These are phyloP conservation scores for Doris montereyensis DNA, from an alignment of 2,888 invertebrate species.

Conservation along the genomic window DNA sequence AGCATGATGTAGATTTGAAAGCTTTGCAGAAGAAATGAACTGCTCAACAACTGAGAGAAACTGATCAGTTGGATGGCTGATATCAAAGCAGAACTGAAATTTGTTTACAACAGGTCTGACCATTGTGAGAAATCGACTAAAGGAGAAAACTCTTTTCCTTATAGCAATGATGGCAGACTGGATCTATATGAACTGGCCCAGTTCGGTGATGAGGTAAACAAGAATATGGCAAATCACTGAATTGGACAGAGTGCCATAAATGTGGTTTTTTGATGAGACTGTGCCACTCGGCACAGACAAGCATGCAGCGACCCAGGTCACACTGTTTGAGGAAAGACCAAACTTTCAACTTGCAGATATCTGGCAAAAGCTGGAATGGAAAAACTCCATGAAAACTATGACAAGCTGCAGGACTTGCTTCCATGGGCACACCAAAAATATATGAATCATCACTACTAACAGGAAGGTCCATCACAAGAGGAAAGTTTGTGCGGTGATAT, in stretches of 20 bases:
- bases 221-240: slow-evolving; percentile 65
- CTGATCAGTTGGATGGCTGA: slow-evolving; percentile 64
- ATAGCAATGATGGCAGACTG: slow-evolving; percentile 62
- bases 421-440: slow-evolving; percentile 41
- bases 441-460: slow-evolving; percentile 32
- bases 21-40: slow-evolving; percentile 48
- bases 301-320: slow-evolving; percentile 62
- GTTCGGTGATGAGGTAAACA: slow-evolving; percentile 56
- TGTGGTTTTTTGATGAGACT: slow-evolving; percentile 56
- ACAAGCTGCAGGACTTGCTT: slow-evolving; percentile 24
- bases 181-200: slow-evolving; percentile 43
- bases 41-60: slow-evolving; percentile 62
- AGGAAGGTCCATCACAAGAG: slow-evolving; percentile 50
- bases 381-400: slow-evolving; percentile 48
- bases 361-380: slow-evolving; percentile 64
- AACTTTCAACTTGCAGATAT: slow-evolving; percentile 66
- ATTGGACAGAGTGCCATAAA: slow-evolving; percentile 65
- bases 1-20: slow-evolving; percentile 58
- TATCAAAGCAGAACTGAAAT: slow-evolving; percentile 71
- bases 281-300: slow-evolving; percentile 65
- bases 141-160: slow-evolving; percentile 61
- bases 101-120: slow-evolving; percentile 60
- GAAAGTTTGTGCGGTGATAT: slow-evolving; percentile 51
- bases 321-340: slow-evolving; percentile 63
- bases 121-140: slow-evolving; percentile 55